Conservation (phyloP, 2,113 vertebrate species). For the Strix aluco region DNA sequence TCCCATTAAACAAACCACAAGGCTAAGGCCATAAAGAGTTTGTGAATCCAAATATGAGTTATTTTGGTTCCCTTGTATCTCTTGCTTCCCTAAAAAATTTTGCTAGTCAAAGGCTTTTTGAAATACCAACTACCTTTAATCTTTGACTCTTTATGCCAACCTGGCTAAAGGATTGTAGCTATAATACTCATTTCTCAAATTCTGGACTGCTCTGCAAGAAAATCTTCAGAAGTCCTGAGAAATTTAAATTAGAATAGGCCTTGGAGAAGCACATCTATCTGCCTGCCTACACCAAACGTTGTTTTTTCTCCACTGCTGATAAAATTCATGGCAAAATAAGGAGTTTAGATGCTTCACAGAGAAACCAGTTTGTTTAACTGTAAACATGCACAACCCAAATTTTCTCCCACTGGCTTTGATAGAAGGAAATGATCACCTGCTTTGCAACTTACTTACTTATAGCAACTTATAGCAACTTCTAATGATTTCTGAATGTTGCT, state of each 20-base stretch:
- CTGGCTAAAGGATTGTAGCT: neutral
- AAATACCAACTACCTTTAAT: neutral
- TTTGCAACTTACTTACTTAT: too few relatives aligned
- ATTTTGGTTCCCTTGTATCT: neutral
- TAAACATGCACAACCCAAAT: neutral
- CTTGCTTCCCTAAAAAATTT: neutral
- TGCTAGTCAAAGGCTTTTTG: neutral
- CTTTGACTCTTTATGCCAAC: neutral
- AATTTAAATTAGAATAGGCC: neutral
- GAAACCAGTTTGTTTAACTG: neutral
- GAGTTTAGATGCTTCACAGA: neutral
- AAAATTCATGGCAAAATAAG: neutral
- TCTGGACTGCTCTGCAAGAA: neutral
- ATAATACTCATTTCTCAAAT: neutral
- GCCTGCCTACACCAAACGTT: neutral
- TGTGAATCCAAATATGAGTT: neutral
- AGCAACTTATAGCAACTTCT: too few relatives aligned
- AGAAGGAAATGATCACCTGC: too few relatives aligned
- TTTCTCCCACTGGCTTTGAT: neutral
- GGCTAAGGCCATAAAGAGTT: neutral
- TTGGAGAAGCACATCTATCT: neutral
- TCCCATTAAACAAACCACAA: neutral
- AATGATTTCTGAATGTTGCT: too few relatives aligned
- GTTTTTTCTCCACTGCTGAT: neutral
- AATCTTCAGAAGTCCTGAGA: neutral